A percentile compares a stretch with the other conserved stretches of the same genome.
These are phyloP conservation scores for Exocentrus adspersus DNA, from an alignment of 2,888 invertebrate species.

Conservation along the genomic window DNA sequence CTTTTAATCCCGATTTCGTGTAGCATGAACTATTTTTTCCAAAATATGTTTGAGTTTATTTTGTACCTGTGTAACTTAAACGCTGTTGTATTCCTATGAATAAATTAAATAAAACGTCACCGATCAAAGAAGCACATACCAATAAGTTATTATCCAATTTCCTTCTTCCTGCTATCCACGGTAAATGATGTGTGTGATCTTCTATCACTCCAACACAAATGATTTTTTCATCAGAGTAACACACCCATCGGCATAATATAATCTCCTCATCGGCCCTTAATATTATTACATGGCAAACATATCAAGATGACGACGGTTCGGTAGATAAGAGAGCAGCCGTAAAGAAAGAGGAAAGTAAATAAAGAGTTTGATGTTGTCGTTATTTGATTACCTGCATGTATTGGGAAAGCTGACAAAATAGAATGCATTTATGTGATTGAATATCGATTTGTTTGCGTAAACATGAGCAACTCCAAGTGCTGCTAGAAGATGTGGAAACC, in stretches of 20 bases:
- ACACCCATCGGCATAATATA: background rate
- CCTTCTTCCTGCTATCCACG: too few relatives aligned
- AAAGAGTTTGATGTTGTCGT: slow-evolving; percentile 46
- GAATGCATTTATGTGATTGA: slow-evolving; percentile 59
- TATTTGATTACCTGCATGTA: slow-evolving; percentile 53
- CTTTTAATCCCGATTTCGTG: too few relatives aligned
- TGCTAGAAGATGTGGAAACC: slow-evolving; percentile 33
- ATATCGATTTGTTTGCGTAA: slow-evolving; percentile 59
- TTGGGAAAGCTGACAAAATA: slow-evolving; percentile 50
- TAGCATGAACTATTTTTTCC: too few relatives aligned
- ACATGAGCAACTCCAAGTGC: slow-evolving; percentile 47
- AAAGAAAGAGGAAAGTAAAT: slow-evolving; percentile 40
- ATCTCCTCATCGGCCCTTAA: background rate
- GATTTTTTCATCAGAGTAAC: background rate
- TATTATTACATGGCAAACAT: slow-evolving; percentile 17
- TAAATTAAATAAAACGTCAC: too few relatives aligned
- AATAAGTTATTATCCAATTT: too few relatives aligned
- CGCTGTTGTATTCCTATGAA: too few relatives aligned
- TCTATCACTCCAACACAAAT: too few relatives aligned
- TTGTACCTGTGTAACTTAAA: too few relatives aligned
- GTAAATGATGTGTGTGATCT: too few relatives aligned
- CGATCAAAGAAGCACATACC: too few relatives aligned
- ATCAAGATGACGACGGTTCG: slow-evolving; percentile 22
- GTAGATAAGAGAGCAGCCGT: slow-evolving; percentile 13
- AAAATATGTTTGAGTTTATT: too few relatives aligned